Conservation (phyloP, 2,113 vertebrate genomes). For the Hypanus sabinus region DNA sequence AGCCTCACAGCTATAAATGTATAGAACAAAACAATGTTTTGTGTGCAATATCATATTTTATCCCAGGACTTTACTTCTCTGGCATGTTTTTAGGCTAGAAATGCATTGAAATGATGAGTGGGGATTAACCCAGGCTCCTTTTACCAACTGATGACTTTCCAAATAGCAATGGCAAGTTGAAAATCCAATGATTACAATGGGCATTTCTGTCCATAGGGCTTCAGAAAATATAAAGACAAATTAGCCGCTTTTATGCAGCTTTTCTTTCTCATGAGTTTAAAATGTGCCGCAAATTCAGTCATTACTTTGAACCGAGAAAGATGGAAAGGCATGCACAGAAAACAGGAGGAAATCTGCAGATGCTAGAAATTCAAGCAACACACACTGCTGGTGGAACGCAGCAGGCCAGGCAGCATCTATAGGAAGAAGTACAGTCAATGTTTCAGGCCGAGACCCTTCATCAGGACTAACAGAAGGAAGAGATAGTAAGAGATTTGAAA, state of each 20-base stretch:
- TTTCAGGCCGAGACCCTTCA: no score
- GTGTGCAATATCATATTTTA: conserved; percentile 68
- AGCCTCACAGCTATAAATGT: conserved; percentile 75
- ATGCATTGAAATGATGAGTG: not conserved
- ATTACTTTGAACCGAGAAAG: not conserved
- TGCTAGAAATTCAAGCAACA: no score
- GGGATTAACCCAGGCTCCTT: not conserved
- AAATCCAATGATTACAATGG: not conserved
- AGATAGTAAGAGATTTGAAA: no score
- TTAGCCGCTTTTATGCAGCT: not conserved
- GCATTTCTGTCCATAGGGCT: not conserved
- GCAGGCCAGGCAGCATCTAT: no score
- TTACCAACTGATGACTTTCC: not conserved
- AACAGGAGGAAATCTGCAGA: no score
- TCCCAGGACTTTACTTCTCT: conserved; percentile 41
- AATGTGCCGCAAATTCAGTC: not conserved
- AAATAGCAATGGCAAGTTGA: not conserved
- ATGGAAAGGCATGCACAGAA: not conserved
- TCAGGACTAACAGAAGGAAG: no score
- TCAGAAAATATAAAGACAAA: not conserved
- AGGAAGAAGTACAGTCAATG: no score
- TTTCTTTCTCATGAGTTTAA: not conserved
- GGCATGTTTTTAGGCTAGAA: not conserved
- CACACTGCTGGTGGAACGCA: no score
- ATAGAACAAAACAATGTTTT: conserved; percentile 68